Percentiles rank a stretch among this genome's conserved stretches.
Conservation (phyloP, 1,140 invertebrate genomes). For the Myzus persicae region DNA sequence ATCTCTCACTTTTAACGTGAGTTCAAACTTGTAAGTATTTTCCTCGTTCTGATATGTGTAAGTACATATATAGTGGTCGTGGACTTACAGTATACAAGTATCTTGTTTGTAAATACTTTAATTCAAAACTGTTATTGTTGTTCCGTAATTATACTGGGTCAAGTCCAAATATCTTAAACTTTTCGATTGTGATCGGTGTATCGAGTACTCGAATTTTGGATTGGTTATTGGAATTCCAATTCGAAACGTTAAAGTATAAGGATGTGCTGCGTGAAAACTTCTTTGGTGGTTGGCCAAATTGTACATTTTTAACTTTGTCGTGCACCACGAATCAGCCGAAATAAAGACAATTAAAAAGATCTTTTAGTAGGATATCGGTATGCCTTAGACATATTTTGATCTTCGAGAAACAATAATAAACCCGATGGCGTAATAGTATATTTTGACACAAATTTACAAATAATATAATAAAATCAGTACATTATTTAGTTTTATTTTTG, state of each 20-base stretch:
- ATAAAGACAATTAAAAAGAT: slow-evolving; percentile 15
- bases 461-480: too few species aligned
- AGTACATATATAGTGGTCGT: too few species aligned
- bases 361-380: not conserved
- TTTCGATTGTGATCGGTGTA: not conserved
- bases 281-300: slow-evolving; percentile 45
- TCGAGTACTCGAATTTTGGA: slow-evolving; percentile 12
- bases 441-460: too few species aligned
- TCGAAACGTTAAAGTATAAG: not conserved
- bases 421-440: not conserved
- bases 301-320: slow-evolving; percentile 11
- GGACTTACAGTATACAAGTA: not conserved
- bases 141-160: not conserved
- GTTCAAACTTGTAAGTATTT: not conserved
- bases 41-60: not conserved
- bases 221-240: not conserved
- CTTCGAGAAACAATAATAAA: not conserved
- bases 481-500: too few species aligned
- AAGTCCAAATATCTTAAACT: not conserved
- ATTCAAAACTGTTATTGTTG: slow-evolving; percentile 2
- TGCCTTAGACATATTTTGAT: not conserved
- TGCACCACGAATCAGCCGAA: not conserved
- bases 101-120: not conserved
- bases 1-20: not conserved
- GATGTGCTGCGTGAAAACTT: slow-evolving; percentile 18